Evolutionary conservation across 2,797 vertebrate genomes (phyloP).

Genomic region (Luscinia megarhynchos): DNA sequence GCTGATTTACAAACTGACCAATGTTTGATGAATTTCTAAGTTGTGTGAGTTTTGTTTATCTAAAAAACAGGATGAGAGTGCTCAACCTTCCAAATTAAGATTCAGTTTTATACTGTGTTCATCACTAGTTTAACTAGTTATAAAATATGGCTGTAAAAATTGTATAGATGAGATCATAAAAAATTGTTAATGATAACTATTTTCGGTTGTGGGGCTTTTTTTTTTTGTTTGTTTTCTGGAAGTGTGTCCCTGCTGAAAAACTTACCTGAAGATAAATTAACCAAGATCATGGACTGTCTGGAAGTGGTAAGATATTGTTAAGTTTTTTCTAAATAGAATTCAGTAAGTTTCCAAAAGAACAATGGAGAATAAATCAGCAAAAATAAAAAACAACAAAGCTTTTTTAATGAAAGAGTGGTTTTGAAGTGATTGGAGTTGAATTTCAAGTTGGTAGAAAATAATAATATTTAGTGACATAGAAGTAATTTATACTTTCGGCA

Average conservation of each 20-base stretch:
- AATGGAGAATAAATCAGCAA: not conserved
- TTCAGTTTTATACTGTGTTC: not conserved
- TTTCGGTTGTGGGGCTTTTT: not conserved
- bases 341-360: not conserved
- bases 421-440: constrained; percentile 34
- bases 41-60: not conserved
- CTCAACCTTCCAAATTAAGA: not conserved
- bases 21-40: not conserved
- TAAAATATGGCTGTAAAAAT: not conserved
- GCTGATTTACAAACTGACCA: not conserved
- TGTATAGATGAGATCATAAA: not conserved
- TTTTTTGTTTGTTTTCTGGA: constrained; percentile 23
- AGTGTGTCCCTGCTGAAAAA: constrained; percentile 92
- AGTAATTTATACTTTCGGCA: constrained; percentile 24
- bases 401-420: constrained; percentile 40
- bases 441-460: constrained; percentile 52
- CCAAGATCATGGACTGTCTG: constrained; percentile 94
- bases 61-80: not conserved
- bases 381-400: not conserved
- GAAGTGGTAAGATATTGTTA: constrained; percentile 89
- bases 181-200: not conserved
- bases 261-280: constrained; percentile 92
- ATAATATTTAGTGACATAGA: constrained; percentile 44
- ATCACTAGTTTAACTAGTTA: not conserved
- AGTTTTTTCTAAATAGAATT: not conserved